Evolutionary conservation across 2,888 invertebrate genomes (phyloP), one percentile per base, ranked within the genome.

Genomic region (Lepidocyrtoides sp.): DNA sequence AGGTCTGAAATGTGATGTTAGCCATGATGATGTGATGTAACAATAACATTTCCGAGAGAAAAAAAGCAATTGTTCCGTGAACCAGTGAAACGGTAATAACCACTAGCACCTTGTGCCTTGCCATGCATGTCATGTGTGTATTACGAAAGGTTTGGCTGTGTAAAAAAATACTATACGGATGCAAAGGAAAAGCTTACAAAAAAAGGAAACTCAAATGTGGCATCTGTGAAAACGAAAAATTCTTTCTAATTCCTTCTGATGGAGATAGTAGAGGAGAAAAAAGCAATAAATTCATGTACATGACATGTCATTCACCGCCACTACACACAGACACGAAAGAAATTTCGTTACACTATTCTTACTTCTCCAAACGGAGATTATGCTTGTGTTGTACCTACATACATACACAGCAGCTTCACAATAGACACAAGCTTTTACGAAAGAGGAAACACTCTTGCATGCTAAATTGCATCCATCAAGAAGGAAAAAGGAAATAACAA

Each of bases 401-500:
- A 36, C 7, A 36, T 36, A 36, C 7, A 36, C 36, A 36, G 7
- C 36, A 36, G 7, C 36, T 36, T 36, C n/a, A n/a, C n/a, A n/a
- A n/a, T n/a, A n/a, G n/a, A n/a, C n/a, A n/a, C n/a, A n/a, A n/a
- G 36, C 36, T 36, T 36, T 36, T 36, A 0, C 26, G 10, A 29
- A 63, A 10, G n/a, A 69, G 36, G 36, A 63, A 77, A 77, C 12
- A 17, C 54, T 54, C 17, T 26, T 29, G 29, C 41, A 26, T 87
- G 77, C 77, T 77, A 77, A 69, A 87, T 77, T 77, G 60, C 60
- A 72, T 82, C 54, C 51, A 82, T 89, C 54, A 79, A 29, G 44
- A 51, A 75, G 60, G 14, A 54, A 63, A 75, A 63, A 20, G 89
- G 89, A 83, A 89, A 89, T 82, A 89, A 89, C 89, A 75, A 89